phyloP scores from a whole-genome alignment of 2,113 vertebrate species.

The Gnathonemus longibarbis region DNA sequence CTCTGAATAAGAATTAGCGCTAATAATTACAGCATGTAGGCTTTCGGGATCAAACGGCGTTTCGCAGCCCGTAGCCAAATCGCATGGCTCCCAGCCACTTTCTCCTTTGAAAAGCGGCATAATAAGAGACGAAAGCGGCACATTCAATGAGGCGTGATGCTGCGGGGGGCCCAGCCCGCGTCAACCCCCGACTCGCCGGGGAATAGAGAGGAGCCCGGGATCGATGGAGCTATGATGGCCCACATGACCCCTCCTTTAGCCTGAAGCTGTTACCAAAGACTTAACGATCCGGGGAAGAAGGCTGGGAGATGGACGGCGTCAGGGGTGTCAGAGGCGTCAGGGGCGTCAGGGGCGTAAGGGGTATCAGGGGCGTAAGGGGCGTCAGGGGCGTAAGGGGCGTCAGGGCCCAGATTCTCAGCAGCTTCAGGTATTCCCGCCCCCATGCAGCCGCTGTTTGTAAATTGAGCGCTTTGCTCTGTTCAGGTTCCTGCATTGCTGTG shows the following conservation, averaged over 20 bases:
- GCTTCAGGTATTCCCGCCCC: neutral
- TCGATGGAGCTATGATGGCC: conserved; percentile 64
- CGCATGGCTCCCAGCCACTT: neutral
- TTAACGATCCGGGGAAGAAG: conserved; percentile 62
- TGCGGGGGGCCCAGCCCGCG: neutral
- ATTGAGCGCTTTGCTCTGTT: neutral
- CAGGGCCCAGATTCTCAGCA: conserved; percentile 43
- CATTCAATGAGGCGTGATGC: neutral
- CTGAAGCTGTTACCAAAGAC: conserved; percentile 61
- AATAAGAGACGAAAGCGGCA: neutral
- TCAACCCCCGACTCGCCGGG: conserved; percentile 34
- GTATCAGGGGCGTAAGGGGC: too few species aligned
- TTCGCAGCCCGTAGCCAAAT: neutral
- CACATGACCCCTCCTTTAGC: conserved; percentile 54
- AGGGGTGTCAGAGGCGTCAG: conserved; percentile 20
- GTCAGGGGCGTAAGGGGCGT: conserved; percentile 1
- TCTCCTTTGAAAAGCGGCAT: neutral
- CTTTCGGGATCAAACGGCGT: neutral
- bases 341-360: too few species aligned
- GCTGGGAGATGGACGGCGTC: conserved; percentile 52
- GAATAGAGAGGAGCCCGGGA: conserved; percentile 54
- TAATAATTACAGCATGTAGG: neutral
- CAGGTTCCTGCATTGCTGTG: neutral
- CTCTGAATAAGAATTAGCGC: neutral
- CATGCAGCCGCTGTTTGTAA: neutral